These are phyloP conservation scores for Hirtodrosophila confusa DNA, from an alignment of 2,888 invertebrate species.

Conservation along the genomic window DNA sequence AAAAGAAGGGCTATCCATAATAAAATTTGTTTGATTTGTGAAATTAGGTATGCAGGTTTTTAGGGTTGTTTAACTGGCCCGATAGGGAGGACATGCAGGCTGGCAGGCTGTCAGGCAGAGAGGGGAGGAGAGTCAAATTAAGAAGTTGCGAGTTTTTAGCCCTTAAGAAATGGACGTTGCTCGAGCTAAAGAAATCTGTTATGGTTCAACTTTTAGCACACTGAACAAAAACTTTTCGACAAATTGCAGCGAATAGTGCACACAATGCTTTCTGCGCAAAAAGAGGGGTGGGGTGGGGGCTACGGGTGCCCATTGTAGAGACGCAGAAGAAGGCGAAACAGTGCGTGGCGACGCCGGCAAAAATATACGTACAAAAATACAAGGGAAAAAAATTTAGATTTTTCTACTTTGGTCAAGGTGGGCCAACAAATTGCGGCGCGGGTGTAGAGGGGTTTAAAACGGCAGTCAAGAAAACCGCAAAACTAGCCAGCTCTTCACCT, in stretches of 20 bases:
- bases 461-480: conserved; percentile 63
- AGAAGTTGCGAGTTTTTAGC: conserved; percentile 37
- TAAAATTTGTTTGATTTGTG: too few species aligned
- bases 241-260: conserved; percentile 73
- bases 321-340: conserved; percentile 46
- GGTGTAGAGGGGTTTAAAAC: conserved; percentile 5
- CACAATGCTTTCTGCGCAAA: conserved; percentile 52
- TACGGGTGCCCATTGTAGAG: background rate
- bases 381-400: conserved; percentile 40
- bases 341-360: conserved; percentile 69
- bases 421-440: conserved; percentile 28
- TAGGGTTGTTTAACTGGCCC: conserved; percentile 30
- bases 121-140: conserved; percentile 20
- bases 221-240: conserved; percentile 65
- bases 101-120: background rate
- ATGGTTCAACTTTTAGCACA: conserved; percentile 69
- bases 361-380: conserved; percentile 25
- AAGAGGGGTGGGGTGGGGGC: too few species aligned
- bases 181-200: conserved; percentile 67
- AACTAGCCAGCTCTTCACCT: conserved; percentile 44
- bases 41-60: conserved; percentile 39
- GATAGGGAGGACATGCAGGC: too few species aligned
- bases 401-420: conserved; percentile 67
- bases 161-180: conserved; percentile 26
- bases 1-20: too few species aligned